Evolutionary conservation across 2,797 vertebrate species (phyloP), one percentile per base, ranked within the genome.

Genomic region (Ceyx erithaca): DNA sequence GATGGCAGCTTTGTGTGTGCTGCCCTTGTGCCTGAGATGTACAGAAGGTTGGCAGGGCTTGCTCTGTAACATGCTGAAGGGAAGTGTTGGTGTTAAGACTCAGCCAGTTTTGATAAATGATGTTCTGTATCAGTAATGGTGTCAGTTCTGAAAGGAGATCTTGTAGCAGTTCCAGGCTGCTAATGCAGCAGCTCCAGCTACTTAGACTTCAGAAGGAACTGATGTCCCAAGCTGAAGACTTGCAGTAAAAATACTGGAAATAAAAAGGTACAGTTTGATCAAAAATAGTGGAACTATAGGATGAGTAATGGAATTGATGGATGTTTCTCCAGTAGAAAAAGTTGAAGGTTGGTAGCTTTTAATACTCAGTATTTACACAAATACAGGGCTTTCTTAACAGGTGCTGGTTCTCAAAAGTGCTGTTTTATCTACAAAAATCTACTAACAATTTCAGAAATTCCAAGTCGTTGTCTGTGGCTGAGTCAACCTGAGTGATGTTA

Each of bases 61-160:
- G 21, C 9, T 40, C 16, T 37, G 54, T 7, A 15, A 13, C 6
- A 1, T 0, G 6, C 4, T 2, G 25, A 20, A 15, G 66, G 33
- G 18, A 55, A 52, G 37, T 0, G 4, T 2, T 11, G 76, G 10
- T 13, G 37, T 4, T 0, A 0, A 14, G 15, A 22, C 23, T 2
- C 37, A 5, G 3, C 22, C 7, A 4, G 17, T 59, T 41, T 4
- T 26, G 33, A 4, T 30, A 5, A 3, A 0, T 3, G 1, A 3
- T 6, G 16, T 15, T 45, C 46, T 23, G 1, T 9, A 4, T 30
- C 28, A 17, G 45, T 14, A 33, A 15, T 0, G 7, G 11, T 14
- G 17, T 19, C 26, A 12, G 46, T 28, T 62, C 63, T 41, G 26
- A 49, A 23, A 12, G 40, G 31, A 59, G 22, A 13, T 4, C 43